Evolutionary conservation across 2,797 vertebrate species (phyloP), one percentile per base, ranked within the genome.

Genomic region (Rhinella marina): DNA sequence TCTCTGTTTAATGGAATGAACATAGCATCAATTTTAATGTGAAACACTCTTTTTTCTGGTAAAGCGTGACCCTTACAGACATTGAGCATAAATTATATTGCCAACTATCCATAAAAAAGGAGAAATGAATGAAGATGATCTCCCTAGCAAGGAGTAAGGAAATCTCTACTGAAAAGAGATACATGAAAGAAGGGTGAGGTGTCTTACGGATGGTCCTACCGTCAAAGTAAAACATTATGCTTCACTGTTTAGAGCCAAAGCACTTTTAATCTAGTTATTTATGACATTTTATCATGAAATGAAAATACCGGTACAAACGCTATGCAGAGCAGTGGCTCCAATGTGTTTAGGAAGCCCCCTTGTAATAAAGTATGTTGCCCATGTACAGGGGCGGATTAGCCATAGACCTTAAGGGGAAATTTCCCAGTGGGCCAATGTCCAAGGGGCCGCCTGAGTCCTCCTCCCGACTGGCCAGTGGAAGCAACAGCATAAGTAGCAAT

Each of bases 1-100:
- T 92, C 92, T 93, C 92, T 87, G 8, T 95, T 95, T 95, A 96
- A 96, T 95, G 94, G 94, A 94, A 95, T 59, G 93, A 94, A 95
- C 93, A 95, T 94, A 94, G 91, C 94, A 95, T 95, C 94, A 93
- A 95, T 95, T 96, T 95, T 94, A 93, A 95, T 92, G 92, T 93
- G 94, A 95, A 96, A 95, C 93, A 94, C 92, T 94, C 94, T 93
- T 95, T 95, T 88, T 95, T 94, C 94, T 93, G 94, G 92, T 94
- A 96, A 95, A 95, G 94, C 94, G 91, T 95, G 95, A 96, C 94
- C 95, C 95, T 93, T 92, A 93, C 94, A 94, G 95, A 96, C 95
- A 93, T 93, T 94, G 95, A 95, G 95, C 94, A 95, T 95, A 96
- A 96, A 96, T 95, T 95, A 95, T 94, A 91, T 92, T 91, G 93